Evolutionary conservation across 2,888 invertebrate genomes (phyloP).

Genomic region (Iselma pallidipennis): DNA sequence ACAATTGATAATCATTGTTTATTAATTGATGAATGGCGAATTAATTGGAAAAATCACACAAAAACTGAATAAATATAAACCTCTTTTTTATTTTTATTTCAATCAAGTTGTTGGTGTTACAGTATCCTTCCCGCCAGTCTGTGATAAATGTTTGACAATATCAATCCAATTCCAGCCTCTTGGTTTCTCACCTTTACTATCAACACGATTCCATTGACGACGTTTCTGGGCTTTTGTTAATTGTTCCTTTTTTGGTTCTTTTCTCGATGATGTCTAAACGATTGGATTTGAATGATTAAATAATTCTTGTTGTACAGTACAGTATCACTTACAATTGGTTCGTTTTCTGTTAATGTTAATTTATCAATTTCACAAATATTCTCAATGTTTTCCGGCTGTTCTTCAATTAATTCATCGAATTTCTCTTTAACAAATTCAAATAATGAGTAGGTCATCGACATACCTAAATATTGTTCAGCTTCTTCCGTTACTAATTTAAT

Average conservation of each 20-base stretch:
- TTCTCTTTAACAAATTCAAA: constrained; percentile 91
- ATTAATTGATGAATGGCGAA: constrained; percentile 51
- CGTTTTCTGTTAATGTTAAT: constrained; percentile 54
- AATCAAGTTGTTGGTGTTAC: constrained; percentile 38
- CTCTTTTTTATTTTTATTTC: constrained; percentile 3
- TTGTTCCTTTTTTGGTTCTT: constrained; percentile 76
- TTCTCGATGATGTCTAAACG: constrained; percentile 58
- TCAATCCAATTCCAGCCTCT: constrained; percentile 96
- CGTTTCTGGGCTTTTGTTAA: constrained; percentile 91
- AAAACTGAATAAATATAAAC: constrained; percentile 15
- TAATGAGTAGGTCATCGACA: constrained; percentile 92
- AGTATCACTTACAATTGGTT: constrained; percentile 18
- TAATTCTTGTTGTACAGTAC: too few relatives aligned
- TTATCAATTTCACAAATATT: constrained; percentile 59
- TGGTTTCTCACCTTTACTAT: constrained; percentile 78
- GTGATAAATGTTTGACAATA: constrained; percentile 92
- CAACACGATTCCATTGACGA: constrained; percentile 82
- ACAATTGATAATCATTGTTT: constrained; percentile 48
- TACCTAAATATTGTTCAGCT: constrained; percentile 82
- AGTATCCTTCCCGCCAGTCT: constrained; percentile 66
- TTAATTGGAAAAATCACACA: constrained; percentile 36
- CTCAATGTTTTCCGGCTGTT: constrained; percentile 66
- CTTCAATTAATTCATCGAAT: constrained; percentile 68
- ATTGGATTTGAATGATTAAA: too few relatives aligned
- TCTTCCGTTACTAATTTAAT: constrained; percentile 65